Conservation (phyloP, 1,140 invertebrate species). For the Gryon sp. region DNA sequence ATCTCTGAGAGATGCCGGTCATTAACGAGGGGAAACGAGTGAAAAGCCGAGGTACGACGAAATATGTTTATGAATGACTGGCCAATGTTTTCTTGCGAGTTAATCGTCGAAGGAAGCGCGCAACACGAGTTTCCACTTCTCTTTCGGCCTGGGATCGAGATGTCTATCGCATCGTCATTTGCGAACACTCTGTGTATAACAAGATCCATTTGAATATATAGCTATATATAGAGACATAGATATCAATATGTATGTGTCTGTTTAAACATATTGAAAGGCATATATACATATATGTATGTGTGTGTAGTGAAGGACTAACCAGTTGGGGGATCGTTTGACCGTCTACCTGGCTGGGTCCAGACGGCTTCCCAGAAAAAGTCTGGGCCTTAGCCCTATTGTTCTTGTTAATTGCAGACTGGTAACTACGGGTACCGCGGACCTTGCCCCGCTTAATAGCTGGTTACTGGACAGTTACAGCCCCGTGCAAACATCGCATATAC, state of each 20-base stretch:
- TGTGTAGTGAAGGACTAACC: background rate
- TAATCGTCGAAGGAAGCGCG: slow-evolving; percentile 15
- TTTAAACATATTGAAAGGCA: too few species aligned
- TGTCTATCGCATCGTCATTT: slow-evolving; percentile 50
- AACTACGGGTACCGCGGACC: slow-evolving; percentile 41
- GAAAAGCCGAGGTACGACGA: slow-evolving; percentile 33
- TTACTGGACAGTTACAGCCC: slow-evolving; percentile 55
- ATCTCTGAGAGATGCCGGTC: slow-evolving; percentile 1
- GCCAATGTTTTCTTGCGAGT: slow-evolving; percentile 14
- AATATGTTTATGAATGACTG: slow-evolving; percentile 45
- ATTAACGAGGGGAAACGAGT: slow-evolving; percentile 6
- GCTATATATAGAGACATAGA: too few species aligned
- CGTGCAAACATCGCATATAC: slow-evolving; percentile 57
- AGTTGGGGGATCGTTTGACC: slow-evolving; percentile 18
- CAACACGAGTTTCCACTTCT: slow-evolving; percentile 51
- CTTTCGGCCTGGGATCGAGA: slow-evolving; percentile 35
- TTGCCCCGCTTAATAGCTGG: slow-evolving; percentile 60
- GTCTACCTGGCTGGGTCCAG: slow-evolving; percentile 51
- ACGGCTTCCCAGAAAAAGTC: slow-evolving; percentile 53
- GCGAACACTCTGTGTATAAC: slow-evolving; percentile 50
- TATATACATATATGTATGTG: background rate
- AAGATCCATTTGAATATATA: too few species aligned
- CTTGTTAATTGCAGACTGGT: slow-evolving; percentile 64
- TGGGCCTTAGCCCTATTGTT: slow-evolving; percentile 56
- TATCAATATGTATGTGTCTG: background rate